These are phyloP conservation scores for Helicoverpa assulta DNA, from an alignment of 2,888 invertebrate species.

Conservation along the genomic window DNA sequence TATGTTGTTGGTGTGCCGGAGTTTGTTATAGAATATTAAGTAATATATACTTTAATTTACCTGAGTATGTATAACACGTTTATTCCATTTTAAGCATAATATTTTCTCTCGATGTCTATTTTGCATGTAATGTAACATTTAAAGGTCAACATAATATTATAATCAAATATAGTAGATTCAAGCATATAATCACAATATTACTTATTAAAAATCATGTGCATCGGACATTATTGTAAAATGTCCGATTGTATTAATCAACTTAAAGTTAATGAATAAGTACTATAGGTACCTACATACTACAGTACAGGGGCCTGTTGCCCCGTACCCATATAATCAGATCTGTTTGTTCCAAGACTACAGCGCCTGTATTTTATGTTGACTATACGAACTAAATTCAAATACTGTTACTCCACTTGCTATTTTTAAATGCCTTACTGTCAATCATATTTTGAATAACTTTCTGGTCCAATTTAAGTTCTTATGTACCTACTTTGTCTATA, in stretches of 20 bases:
- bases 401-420: constrained; percentile 2
- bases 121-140: constrained; percentile 33
- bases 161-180: constrained; percentile 30
- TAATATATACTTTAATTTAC: constrained; percentile 48
- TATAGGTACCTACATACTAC: background rate
- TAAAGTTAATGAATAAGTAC: constrained; percentile 4
- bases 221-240: constrained; percentile 27
- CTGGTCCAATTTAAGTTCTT: constrained; percentile 15
- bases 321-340: constrained; percentile 16
- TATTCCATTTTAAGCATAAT: constrained; percentile 45
- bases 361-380: constrained; percentile 39
- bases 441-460: background rate
- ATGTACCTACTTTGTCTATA: constrained; percentile 6
- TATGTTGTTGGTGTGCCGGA: constrained; percentile 75
- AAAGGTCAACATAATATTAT: constrained; percentile 40
- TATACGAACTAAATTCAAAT: constrained; percentile 13
- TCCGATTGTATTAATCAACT: constrained; percentile 15
- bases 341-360: constrained; percentile 9
- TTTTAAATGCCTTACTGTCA: background rate
- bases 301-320: constrained; percentile 4
- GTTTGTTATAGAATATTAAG: constrained; percentile 71
- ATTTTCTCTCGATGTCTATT: constrained; percentile 33
- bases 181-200: constrained; percentile 30
- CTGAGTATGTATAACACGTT: constrained; percentile 40
- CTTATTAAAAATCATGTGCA: constrained; percentile 9